Evolutionary conservation across 2,113 vertebrate genomes (phyloP), one percentile per base, ranked within the genome.

Genomic region (Notarius quadriscutis): DNA sequence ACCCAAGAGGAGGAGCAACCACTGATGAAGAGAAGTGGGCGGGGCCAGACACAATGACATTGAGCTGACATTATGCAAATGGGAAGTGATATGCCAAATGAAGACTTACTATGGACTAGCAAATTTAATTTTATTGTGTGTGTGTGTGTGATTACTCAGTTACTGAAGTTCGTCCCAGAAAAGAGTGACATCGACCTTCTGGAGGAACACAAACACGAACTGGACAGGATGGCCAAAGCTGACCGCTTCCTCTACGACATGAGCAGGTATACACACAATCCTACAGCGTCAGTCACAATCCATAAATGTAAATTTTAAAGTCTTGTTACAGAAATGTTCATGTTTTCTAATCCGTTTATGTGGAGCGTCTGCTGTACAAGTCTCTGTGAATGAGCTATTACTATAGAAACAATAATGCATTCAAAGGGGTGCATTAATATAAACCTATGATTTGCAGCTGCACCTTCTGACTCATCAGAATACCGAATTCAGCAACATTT

Each of bases 221-320:
- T 98, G 1, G 98, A 99, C 86, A 96, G 98, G 71, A 99, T 99
- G 98, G 98, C 98, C n/a, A 95, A 97, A 0, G 98, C 98, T 0
- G 98, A 99, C 92, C 98, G 97, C 92, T 99, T 99, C 94, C 96
- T 99, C 86, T 99, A 96, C 81, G 98, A 99, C 87, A 99, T 99
- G 98, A 99, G 98, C 98, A 97, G 98, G 98, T 99, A 20, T 1
- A 81, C 58, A 48, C 51, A 51, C 51, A 51, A 4, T 25, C 50
- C 18, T 10, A 1, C 48, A 50, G 27, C 25, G 25, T 65, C 62
- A 27, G 10, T 27, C 41, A 4, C 2, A 67, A 67, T 11, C 75
- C 51, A 17, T 15, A 15, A 78, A 55, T 77, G 48, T 22, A 1
- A 18, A 51, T 75, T 12, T 51, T 41, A 51, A 51, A 48, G 1